phyloP scores from a whole-genome alignment of 2,113 vertebrate genomes.

The Plotosus lineatus region DNA sequence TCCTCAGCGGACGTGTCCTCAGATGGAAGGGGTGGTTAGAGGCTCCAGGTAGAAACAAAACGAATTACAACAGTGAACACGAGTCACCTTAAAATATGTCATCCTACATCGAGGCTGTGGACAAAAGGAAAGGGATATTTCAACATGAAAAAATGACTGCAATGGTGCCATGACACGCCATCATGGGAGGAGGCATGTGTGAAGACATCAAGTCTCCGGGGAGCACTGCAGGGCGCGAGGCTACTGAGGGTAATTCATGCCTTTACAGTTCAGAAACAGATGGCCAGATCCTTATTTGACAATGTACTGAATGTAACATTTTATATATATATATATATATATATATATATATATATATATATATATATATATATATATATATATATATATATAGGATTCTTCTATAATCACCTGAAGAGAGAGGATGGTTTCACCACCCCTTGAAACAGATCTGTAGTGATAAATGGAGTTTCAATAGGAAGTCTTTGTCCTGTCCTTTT shows the following conservation, averaged over 20 bases:
- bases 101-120: slow-evolving; percentile 25
- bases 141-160: slow-evolving; percentile 35
- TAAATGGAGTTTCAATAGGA: too few relatives aligned
- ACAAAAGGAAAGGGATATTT: slow-evolving; percentile 47
- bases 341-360: too few relatives aligned
- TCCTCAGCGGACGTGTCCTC: background rate
- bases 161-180: background rate
- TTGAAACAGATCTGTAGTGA: too few relatives aligned
- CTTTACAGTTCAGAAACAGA: background rate
- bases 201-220: background rate
- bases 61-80: slow-evolving; percentile 29
- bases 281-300: background rate
- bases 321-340: too few relatives aligned
- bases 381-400: too few relatives aligned
- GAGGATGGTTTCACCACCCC: too few relatives aligned
- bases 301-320: too few relatives aligned
- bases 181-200: background rate
- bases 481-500: too few relatives aligned
- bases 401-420: too few relatives aligned
- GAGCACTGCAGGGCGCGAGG: background rate
- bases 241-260: background rate
- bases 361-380: too few relatives aligned
- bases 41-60: slow-evolving; percentile 29
- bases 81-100: slow-evolving; percentile 21
- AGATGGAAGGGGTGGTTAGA: slow-evolving; percentile 24